Percentiles rank a stretch among this genome's conserved stretches.
Evolutionary conservation across 2,797 vertebrate species (phyloP).

Genomic region (Myotis pilosus): DNA sequence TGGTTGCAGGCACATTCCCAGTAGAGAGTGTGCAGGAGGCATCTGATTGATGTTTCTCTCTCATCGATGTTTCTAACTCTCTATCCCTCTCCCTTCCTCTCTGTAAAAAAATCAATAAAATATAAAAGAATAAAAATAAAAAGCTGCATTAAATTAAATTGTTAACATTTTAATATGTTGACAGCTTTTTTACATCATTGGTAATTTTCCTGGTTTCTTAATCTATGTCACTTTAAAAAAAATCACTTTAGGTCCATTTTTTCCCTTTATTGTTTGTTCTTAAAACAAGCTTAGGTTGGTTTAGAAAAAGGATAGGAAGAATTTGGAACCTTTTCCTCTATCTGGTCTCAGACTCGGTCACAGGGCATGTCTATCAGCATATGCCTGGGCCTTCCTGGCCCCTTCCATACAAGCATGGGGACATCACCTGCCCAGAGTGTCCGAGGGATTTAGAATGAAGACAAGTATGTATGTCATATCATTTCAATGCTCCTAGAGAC

Average conservation of each 20-base stretch:
- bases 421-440: not conserved
- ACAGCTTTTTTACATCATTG: not conserved
- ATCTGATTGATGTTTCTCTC: too few relatives aligned
- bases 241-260: not conserved
- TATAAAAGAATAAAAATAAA: too few relatives aligned
- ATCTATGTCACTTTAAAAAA: not conserved
- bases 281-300: not conserved
- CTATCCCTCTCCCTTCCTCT: too few relatives aligned
- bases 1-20: too few relatives aligned
- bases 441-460: not conserved
- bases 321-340: not conserved
- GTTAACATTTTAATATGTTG: not conserved
- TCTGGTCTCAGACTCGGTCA: not conserved
- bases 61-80: too few relatives aligned
- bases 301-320: not conserved
- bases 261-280: not conserved
- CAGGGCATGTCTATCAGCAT: not conserved
- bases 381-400: not conserved
- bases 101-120: too few relatives aligned
- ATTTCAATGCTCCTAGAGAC: not conserved
- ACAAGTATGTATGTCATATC: not conserved
- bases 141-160: not conserved
- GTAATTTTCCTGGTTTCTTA: not conserved
- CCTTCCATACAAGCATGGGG: not conserved
- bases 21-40: too few relatives aligned